phyloP scores from a whole-genome alignment of 2,113 vertebrate species.

The Turdus rufiventris region DNA sequence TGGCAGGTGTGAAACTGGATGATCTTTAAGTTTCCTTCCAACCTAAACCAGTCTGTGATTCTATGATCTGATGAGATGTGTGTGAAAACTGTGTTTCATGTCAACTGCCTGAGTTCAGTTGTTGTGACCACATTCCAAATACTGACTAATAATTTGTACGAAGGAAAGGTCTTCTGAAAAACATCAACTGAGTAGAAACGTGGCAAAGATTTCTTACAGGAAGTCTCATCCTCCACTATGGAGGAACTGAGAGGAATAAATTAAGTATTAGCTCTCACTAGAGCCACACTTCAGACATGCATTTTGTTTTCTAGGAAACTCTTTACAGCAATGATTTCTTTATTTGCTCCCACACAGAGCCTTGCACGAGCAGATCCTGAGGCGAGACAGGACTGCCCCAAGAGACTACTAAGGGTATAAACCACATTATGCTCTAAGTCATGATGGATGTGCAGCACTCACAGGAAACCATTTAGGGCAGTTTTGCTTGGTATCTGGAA shows the following conservation, averaged over 20 bases:
- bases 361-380: background rate
- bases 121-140: background rate
- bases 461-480: background rate
- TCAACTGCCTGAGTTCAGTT: background rate
- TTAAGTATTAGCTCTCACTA: background rate
- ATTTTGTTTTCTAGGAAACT: background rate
- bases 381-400: background rate
- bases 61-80: background rate
- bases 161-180: background rate
- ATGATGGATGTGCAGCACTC: background rate
- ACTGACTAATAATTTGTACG: background rate
- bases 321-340: background rate
- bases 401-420: background rate
- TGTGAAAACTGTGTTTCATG: background rate
- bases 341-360: background rate
- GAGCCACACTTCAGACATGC: background rate
- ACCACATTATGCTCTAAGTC: background rate
- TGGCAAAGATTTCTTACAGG: background rate
- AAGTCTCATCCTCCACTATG: background rate
- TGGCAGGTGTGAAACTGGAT: background rate
- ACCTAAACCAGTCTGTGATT: background rate
- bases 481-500: background rate
- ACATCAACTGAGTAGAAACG: background rate
- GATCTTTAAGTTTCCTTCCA: background rate
- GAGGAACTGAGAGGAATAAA: background rate